A percentile compares a stretch with the other conserved stretches of the same genome.
Evolutionary conservation across 2,888 invertebrate species (phyloP).

Genomic region (Orgyia antiqua): DNA sequence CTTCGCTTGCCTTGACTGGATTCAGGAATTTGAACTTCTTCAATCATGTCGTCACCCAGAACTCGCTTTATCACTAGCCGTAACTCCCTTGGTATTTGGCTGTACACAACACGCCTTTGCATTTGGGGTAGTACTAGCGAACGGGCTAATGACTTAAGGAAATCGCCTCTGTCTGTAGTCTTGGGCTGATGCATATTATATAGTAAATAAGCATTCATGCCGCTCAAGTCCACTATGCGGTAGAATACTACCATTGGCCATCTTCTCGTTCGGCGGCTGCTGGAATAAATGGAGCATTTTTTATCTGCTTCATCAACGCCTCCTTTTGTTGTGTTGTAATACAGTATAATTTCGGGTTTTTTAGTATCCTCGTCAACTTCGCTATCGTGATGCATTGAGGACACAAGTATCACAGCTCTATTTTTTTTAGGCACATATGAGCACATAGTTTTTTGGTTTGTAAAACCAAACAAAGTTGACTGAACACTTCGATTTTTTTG

Average conservation of each 20-base stretch:
- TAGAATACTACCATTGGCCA: conserved; percentile 19
- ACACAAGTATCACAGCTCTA: conserved; percentile 13
- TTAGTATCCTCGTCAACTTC: conserved; percentile 1
- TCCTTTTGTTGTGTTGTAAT: conserved; percentile 5
- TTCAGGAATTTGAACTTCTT: too few relatives aligned
- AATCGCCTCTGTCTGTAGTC: neutral
- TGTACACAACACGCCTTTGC: neutral
- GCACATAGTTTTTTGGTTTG: neutral
- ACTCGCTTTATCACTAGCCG: too few relatives aligned
- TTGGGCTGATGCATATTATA: neutral
- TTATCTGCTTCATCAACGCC: conserved; percentile 4
- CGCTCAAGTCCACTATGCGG: too few relatives aligned
- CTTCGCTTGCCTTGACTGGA: too few relatives aligned
- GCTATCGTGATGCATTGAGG: conserved; percentile 14
- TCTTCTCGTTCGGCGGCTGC: conserved; percentile 11
- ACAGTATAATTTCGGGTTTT: conserved; percentile 5
- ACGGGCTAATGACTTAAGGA: neutral
- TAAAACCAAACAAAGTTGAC: neutral
- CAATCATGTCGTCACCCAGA: too few relatives aligned
- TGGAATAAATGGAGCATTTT: conserved; percentile 10
- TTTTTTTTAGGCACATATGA: conserved; percentile 12
- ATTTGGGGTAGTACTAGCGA: neutral
- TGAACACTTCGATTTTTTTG: neutral
- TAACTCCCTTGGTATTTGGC: too few relatives aligned
- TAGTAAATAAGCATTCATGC: conserved; percentile 4